These are phyloP conservation scores for Bursaphelenchus okinawaensis DNA, from an alignment of 2,888 invertebrate species.

Conservation along the genomic window DNA sequence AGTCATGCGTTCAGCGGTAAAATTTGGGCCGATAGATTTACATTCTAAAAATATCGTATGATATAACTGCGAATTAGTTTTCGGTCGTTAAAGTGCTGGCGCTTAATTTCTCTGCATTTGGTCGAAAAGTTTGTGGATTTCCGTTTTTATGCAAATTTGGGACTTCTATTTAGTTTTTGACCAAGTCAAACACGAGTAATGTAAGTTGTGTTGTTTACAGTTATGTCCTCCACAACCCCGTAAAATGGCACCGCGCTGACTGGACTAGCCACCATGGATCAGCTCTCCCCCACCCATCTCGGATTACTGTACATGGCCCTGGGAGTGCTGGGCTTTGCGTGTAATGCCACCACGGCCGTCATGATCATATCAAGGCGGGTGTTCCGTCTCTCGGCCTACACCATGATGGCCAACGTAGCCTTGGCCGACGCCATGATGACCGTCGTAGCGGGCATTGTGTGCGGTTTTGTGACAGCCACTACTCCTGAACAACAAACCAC, in stretches of 20 bases:
- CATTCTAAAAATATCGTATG: not conserved
- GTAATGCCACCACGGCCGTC: slow-evolving; percentile 46
- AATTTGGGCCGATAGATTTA: not conserved
- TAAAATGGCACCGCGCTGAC: not conserved
- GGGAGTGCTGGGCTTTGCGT: slow-evolving; percentile 39
- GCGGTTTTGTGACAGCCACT: slow-evolving; percentile 15
- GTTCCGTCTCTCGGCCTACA: slow-evolving; percentile 54
- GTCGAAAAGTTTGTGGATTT: no score
- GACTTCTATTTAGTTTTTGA: no score
- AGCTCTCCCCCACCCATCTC: slow-evolving; percentile 10
- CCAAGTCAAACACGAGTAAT: no score
- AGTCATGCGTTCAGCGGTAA: not conserved
- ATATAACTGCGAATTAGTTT: not conserved
- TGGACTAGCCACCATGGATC: not conserved
- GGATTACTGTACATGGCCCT: slow-evolving; percentile 27
- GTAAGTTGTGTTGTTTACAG: no score
- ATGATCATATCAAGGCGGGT: slow-evolving; percentile 52
- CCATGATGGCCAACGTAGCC: slow-evolving; percentile 48
- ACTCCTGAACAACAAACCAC: not conserved
- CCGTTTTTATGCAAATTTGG: no score
- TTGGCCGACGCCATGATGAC: slow-evolving; percentile 31
- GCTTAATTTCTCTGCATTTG: not conserved
- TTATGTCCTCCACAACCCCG: no score
- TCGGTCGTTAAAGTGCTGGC: no score
- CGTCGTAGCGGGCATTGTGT: slow-evolving; percentile 27